Percentiles rank a stretch among this genome's conserved stretches.
phyloP scores from a whole-genome alignment of 2,797 vertebrate species.

The Coregonus sp. region DNA sequence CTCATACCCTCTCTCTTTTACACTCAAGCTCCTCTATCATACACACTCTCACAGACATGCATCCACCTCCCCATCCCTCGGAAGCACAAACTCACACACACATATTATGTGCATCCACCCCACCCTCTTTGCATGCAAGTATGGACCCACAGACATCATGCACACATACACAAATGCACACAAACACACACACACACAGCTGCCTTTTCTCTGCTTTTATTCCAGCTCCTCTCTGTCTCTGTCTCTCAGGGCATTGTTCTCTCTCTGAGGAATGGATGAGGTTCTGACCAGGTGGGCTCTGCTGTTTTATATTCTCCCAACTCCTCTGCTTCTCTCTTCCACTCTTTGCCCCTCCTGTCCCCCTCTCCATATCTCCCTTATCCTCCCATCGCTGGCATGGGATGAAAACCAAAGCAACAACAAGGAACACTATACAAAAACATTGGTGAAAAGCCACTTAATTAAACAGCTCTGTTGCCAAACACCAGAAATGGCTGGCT shows the following conservation, averaged over 20 bases:
- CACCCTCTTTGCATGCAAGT: not conserved
- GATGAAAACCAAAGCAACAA: slow-evolving; percentile 55
- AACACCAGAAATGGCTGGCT: slow-evolving; percentile 24
- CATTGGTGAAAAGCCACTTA: slow-evolving; percentile 16
- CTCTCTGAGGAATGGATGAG: slow-evolving; percentile 57
- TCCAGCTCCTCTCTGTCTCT: slow-evolving; percentile 44
- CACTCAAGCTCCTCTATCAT: not conserved
- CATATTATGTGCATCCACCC: not conserved
- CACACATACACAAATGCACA: no score
- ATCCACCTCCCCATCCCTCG: slow-evolving; percentile 9
- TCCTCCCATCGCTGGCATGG: slow-evolving; percentile 42
- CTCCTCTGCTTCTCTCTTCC: slow-evolving; percentile 38
- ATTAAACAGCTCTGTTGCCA: slow-evolving; percentile 27
- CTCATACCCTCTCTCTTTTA: not conserved
- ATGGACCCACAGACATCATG: not conserved
- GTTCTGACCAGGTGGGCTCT: slow-evolving; percentile 58
- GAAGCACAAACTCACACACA: not conserved
- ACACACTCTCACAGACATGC: not conserved
- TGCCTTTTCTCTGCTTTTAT: slow-evolving; percentile 63
- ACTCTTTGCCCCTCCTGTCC: not conserved
- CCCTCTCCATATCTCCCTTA: slow-evolving; percentile 19
- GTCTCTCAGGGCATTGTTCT: slow-evolving; percentile 49
- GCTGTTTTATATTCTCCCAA: slow-evolving; percentile 62
- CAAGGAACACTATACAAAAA: slow-evolving; percentile 45
- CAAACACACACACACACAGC: slow-evolving; percentile 45